phyloP scores from a whole-genome alignment of 1,140 invertebrate genomes.

The Aphidius gifuensis region DNA sequence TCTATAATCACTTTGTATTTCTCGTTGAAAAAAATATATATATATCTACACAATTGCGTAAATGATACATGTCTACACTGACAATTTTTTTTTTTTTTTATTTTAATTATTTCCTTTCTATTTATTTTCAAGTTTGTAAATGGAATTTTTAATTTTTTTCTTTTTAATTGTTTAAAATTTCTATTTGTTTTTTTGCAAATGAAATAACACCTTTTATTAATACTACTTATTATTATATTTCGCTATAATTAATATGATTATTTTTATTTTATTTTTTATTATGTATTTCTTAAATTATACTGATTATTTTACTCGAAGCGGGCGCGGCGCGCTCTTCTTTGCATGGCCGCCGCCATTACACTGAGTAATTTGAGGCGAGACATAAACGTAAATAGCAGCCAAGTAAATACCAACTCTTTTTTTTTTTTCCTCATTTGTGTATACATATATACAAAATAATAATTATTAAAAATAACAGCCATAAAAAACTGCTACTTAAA shows the following conservation, averaged over 20 bases:
- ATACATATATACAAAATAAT: background rate
- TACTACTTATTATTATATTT: conserved; percentile 12
- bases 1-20: conserved; percentile 15
- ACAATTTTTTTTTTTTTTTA: background rate
- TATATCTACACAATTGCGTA: too few relatives aligned
- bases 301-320: conserved; percentile 30
- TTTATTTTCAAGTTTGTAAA: conserved; percentile 16
- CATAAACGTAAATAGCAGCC: conserved; percentile 34
- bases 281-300: conserved; percentile 16
- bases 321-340: conserved; percentile 40
- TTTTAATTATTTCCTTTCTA: background rate
- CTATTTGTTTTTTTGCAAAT: too few relatives aligned
- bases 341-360: conserved; percentile 48
- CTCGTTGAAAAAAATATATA: too few relatives aligned
- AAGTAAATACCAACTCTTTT: conserved; percentile 1
- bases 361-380: conserved; percentile 36
- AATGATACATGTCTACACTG: too few relatives aligned
- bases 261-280: background rate
- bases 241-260: conserved; percentile 5
- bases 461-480: background rate
- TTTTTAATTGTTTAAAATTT: background rate
- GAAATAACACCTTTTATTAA: background rate
- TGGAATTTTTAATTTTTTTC: background rate
- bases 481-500: background rate
- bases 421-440: too few relatives aligned